Evolutionary conservation across 2,113 vertebrate species (phyloP).

Genomic region (Brachyistius frenatus): DNA sequence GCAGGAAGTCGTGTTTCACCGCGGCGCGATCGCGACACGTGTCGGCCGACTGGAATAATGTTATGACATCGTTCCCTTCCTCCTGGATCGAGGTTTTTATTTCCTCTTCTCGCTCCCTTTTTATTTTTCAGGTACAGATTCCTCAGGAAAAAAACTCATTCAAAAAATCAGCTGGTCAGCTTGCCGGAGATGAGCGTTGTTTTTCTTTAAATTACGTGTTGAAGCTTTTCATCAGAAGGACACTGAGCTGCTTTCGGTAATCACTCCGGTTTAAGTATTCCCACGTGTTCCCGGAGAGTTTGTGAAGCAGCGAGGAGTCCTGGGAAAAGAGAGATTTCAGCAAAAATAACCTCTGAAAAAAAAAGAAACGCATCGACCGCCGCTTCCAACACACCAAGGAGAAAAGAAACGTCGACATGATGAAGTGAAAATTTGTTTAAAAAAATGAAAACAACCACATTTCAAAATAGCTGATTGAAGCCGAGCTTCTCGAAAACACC

Average conservation of each 20-base stretch:
- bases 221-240: background rate
- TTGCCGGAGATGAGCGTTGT: background rate
- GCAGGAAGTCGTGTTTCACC: slow-evolving; percentile 7
- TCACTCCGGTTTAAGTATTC: background rate
- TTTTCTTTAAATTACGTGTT: background rate
- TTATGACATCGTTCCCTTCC: background rate
- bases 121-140: too few relatives aligned
- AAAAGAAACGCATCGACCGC: too few relatives aligned
- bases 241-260: slow-evolving; percentile 15
- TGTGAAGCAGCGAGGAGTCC: slow-evolving; percentile 4
- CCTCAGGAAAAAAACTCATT: too few relatives aligned
- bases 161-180: background rate
- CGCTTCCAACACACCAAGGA: too few relatives aligned
- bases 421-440: too few relatives aligned
- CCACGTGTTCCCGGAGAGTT: background rate
- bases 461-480: too few relatives aligned
- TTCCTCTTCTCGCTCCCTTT: background rate
- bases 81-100: background rate
- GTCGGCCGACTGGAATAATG: slow-evolving; percentile 11
- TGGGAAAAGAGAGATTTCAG: slow-evolving; percentile 6
- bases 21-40: slow-evolving; percentile 11
- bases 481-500: too few relatives aligned
- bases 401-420: too few relatives aligned
- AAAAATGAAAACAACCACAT: too few relatives aligned
- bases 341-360: too few relatives aligned